Evolutionary conservation across 2,888 invertebrate species (phyloP).

Genomic region (Pseudolycoriella hygida): DNA sequence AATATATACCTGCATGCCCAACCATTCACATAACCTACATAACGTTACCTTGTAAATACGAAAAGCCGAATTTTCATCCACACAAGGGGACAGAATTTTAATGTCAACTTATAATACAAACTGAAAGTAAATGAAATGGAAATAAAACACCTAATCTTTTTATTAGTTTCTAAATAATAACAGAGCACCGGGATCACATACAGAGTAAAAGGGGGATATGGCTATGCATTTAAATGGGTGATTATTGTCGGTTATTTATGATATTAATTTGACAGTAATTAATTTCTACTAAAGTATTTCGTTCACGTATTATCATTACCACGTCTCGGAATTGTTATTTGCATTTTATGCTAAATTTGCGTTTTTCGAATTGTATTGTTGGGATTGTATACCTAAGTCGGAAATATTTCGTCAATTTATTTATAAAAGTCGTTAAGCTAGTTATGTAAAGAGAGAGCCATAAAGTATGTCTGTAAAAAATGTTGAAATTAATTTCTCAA

Average conservation of each 20-base stretch:
- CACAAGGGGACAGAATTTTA: neutral
- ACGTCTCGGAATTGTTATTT: too few species aligned
- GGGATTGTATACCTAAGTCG: too few species aligned
- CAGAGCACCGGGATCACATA: too few species aligned
- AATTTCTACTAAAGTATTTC: neutral
- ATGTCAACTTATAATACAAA: neutral
- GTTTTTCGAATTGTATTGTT: too few species aligned
- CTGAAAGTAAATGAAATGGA: neutral
- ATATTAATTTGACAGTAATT: neutral
- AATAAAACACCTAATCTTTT: slow-evolving; percentile 1
- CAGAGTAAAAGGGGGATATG: neutral
- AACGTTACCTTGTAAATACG: neutral
- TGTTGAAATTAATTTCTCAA: too few species aligned
- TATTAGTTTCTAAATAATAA: slow-evolving; percentile 1
- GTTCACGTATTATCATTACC: neutral
- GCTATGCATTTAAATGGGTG: neutral
- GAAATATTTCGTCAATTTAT: too few species aligned
- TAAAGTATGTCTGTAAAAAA: too few species aligned
- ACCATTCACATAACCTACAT: neutral
- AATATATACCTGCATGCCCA: too few species aligned
- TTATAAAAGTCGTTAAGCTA: too few species aligned
- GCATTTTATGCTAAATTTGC: too few species aligned
- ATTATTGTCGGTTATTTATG: neutral
- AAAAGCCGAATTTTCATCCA: neutral
- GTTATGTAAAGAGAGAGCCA: too few species aligned